Percentiles rank a stretch among this genome's conserved stretches.
Evolutionary conservation across 2,888 invertebrate species (phyloP).

Genomic region (Calameuta idolon): DNA sequence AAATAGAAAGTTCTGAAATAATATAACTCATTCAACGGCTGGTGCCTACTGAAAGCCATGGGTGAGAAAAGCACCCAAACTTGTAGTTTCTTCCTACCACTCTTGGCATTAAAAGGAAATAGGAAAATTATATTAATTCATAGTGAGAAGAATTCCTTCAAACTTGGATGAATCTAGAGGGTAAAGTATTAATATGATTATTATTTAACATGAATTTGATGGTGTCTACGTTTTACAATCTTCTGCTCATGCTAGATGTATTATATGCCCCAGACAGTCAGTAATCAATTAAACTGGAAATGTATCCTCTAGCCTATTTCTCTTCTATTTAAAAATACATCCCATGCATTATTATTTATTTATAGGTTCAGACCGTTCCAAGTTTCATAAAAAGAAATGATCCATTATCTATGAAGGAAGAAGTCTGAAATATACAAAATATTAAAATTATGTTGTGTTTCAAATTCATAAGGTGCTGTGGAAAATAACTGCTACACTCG

Average conservation of each 20-base stretch:
- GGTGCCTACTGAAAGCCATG: neutral
- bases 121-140: neutral
- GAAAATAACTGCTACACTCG: neutral
- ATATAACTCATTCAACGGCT: slow-evolving; percentile 12
- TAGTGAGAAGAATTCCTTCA: neutral
- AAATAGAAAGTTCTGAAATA: slow-evolving; percentile 10
- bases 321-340: neutral
- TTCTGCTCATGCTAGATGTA: neutral
- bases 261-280: neutral
- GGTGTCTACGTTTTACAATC: neutral
- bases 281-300: neutral
- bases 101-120: neutral
- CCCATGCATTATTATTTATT: neutral
- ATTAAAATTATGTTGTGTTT: neutral
- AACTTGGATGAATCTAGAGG: neutral
- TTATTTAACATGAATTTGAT: neutral
- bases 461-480: neutral
- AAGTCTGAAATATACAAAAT: neutral
- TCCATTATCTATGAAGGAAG: neutral
- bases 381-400: neutral
- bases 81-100: neutral
- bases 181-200: neutral
- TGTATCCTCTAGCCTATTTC: neutral
- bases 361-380: neutral
- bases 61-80: neutral